Evolutionary conservation across 2,888 invertebrate species (phyloP).

Genomic region (Mythimna loreyi): DNA sequence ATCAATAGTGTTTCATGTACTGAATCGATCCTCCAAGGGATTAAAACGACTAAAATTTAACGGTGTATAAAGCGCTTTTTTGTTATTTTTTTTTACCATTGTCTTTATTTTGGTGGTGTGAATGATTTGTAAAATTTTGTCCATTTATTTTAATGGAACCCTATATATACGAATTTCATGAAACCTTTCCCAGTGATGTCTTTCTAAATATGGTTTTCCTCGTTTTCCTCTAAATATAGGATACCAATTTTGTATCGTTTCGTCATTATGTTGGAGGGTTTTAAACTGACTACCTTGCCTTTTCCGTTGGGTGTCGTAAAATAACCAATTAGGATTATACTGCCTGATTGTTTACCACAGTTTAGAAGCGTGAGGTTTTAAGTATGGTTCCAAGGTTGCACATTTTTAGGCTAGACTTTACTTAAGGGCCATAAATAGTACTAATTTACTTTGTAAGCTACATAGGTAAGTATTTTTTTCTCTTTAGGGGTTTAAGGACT

Average conservation of each 20-base stretch:
- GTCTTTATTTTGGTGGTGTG: too few relatives aligned
- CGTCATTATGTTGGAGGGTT: slow-evolving; percentile 9
- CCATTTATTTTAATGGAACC: too few relatives aligned
- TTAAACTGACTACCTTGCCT: slow-evolving; percentile 4
- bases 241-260: slow-evolving; percentile 21
- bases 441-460: not conserved
- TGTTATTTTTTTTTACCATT: too few relatives aligned
- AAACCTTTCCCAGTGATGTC: slow-evolving; percentile 3
- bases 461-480: too few relatives aligned
- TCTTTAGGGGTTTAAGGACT: too few relatives aligned
- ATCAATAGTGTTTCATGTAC: too few relatives aligned
- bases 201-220: not conserved
- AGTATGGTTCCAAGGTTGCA: slow-evolving; percentile 7
- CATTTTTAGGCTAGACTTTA: slow-evolving; percentile 18
- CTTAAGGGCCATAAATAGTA: not conserved
- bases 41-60: too few relatives aligned
- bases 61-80: too few relatives aligned
- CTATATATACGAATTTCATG: not conserved
- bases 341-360: slow-evolving; percentile 30
- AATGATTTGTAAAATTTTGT: too few relatives aligned
- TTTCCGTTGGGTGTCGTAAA: slow-evolving; percentile 37
- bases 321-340: slow-evolving; percentile 39
- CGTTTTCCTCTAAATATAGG: not conserved
- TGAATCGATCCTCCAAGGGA: too few relatives aligned
- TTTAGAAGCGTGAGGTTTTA: not conserved